A percentile compares a stretch with the other conserved stretches of the same genome.
Evolutionary conservation across 1,140 invertebrate species (phyloP).

Genomic region (Drosophila aff.): DNA sequence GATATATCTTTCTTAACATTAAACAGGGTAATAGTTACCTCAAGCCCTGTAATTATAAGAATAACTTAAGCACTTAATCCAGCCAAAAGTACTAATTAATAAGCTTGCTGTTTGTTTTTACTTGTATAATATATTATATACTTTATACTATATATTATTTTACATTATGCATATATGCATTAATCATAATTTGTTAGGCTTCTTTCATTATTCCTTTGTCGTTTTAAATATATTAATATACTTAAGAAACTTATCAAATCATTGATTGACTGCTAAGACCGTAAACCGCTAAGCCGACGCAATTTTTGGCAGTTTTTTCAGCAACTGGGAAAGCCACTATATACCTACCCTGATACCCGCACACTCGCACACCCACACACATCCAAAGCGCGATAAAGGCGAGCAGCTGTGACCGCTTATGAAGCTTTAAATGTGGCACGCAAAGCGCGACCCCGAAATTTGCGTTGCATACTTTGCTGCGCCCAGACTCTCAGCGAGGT

Average conservation of each 20-base stretch:
- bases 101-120: not conserved
- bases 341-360: not conserved
- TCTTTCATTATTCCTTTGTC: not conserved
- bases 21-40: too few species aligned
- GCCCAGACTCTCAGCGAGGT: conserved; percentile 34
- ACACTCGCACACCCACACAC: conserved; percentile 7
- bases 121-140: not conserved
- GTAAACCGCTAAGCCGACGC: conserved; percentile 29
- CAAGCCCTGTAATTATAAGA: too few species aligned
- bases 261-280: conserved; percentile 34
- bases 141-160: not conserved
- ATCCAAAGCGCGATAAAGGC: conserved; percentile 26
- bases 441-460: conserved; percentile 59
- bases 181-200: not conserved
- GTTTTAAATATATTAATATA: not conserved
- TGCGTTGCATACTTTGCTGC: conserved; percentile 71
- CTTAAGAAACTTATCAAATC: conserved; percentile 4
- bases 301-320: conserved; percentile 14
- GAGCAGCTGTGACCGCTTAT: conserved; percentile 31
- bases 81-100: not conserved
- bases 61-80: not conserved
- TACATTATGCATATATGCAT: too few species aligned
- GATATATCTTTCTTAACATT: too few species aligned
- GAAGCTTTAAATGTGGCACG: conserved; percentile 58
- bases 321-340: conserved; percentile 2